These are phyloP conservation scores for Seira sanloemensis DNA, from an alignment of 2,888 invertebrate species.

Conservation along the genomic window DNA sequence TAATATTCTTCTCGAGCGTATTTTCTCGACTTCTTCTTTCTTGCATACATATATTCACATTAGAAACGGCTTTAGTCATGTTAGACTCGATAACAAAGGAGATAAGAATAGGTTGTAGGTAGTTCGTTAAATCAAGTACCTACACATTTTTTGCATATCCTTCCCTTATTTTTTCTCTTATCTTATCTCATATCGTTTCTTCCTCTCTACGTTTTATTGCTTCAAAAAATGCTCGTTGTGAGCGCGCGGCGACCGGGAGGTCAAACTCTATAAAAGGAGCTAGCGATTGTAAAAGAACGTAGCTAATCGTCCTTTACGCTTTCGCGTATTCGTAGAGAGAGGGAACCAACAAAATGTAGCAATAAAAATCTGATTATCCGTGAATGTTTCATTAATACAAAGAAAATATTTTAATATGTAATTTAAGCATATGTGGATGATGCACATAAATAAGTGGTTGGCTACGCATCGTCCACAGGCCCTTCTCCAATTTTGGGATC, in stretches of 20 bases:
- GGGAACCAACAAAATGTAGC: not conserved
- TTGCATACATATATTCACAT: not conserved
- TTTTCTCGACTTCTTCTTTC: too few species aligned
- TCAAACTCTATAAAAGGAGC: not conserved
- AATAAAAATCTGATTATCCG: not conserved
- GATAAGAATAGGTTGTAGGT: not conserved
- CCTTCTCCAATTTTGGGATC: not conserved
- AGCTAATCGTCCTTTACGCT: not conserved
- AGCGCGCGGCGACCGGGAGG: not conserved
- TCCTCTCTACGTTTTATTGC: not conserved
- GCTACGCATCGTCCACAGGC: not conserved
- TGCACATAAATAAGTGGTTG: not conserved
- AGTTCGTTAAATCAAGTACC: conserved; percentile 1
- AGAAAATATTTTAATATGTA: not conserved
- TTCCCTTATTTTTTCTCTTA: not conserved
- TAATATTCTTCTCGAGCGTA: not conserved
- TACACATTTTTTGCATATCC: not conserved
- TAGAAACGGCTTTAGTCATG: not conserved
- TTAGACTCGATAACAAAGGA: not conserved
- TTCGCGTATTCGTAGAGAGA: too few species aligned
- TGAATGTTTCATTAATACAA: not conserved
- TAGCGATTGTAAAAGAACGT: not conserved
- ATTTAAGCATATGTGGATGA: not conserved
- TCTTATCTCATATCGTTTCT: not conserved
- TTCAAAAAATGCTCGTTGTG: not conserved